These are phyloP conservation scores for Helostoma temminkii DNA, from an alignment of 2,797 vertebrate species.

Conservation along the genomic window DNA sequence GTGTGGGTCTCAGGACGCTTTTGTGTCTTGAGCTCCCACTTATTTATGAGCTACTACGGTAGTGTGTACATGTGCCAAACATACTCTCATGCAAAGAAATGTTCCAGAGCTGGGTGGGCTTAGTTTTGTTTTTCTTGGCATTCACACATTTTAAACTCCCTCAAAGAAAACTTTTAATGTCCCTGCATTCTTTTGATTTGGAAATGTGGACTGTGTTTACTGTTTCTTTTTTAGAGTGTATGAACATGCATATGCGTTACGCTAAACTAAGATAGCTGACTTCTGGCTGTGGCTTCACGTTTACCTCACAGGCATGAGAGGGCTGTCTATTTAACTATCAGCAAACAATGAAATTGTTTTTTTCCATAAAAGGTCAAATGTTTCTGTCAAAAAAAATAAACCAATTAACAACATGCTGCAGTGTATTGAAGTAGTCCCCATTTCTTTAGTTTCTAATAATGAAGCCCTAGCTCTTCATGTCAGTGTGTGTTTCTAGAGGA, in stretches of 20 bases:
- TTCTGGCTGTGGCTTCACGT: too few relatives aligned
- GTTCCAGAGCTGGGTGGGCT: conserved; percentile 84
- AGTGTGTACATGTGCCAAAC: conserved; percentile 38
- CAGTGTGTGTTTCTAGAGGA: conserved; percentile 52
- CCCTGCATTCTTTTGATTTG: conserved; percentile 69
- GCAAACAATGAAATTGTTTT: background rate
- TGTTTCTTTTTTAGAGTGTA: too few relatives aligned
- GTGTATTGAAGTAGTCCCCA: conserved; percentile 26
- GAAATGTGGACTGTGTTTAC: conserved; percentile 63
- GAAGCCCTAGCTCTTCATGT: conserved; percentile 13
- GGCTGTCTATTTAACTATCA: too few relatives aligned
- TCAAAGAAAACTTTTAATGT: conserved; percentile 53
- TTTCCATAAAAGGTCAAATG: background rate
- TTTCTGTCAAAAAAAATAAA: background rate
- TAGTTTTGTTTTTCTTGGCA: conserved; percentile 78
- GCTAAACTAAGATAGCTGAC: too few relatives aligned
- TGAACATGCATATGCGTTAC: background rate
- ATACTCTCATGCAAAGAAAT: conserved; percentile 51
- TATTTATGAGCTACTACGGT: conserved; percentile 60
- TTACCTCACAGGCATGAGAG: too few relatives aligned
- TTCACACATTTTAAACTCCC: conserved; percentile 74
- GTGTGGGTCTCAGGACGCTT: conserved; percentile 70
- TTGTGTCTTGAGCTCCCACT: conserved; percentile 73
- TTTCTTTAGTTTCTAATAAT: conserved; percentile 47
- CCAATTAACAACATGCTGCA: too few relatives aligned